A percentile compares a stretch with the other conserved stretches of the same genome.
phyloP scores from a whole-genome alignment of 2,797 vertebrate species.

The Pantherophis vulpinus region DNA sequence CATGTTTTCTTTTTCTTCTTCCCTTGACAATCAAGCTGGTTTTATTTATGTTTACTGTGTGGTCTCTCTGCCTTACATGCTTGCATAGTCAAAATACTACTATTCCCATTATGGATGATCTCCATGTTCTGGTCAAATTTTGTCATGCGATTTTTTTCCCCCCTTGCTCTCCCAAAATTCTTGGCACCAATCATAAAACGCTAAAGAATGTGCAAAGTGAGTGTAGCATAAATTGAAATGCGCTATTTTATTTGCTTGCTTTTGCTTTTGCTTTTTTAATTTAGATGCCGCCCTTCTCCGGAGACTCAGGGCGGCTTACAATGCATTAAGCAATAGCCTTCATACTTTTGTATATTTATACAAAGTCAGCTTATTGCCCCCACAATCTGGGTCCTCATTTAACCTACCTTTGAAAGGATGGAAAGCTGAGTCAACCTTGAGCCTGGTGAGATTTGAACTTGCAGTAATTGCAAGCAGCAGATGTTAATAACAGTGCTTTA shows the following conservation, averaged over 20 bases:
- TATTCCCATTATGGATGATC: conserved; percentile 62
- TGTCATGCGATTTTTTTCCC: conserved; percentile 51
- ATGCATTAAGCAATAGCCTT: too few relatives aligned
- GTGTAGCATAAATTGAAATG: conserved; percentile 4
- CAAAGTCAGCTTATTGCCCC: too few relatives aligned
- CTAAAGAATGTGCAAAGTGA: conserved; percentile 29
- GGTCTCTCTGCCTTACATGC: conserved; percentile 55
- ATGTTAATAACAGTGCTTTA: too few relatives aligned
- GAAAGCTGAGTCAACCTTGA: too few relatives aligned
- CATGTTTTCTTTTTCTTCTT: conserved; percentile 13
- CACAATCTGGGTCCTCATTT: too few relatives aligned
- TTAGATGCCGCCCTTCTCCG: too few relatives aligned
- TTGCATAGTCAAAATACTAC: conserved; percentile 55
- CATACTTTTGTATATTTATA: too few relatives aligned
- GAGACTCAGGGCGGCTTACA: too few relatives aligned
- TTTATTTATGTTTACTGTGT: conserved; percentile 65
- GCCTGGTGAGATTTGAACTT: too few relatives aligned
- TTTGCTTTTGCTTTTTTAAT: too few relatives aligned
- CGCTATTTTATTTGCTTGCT: conserved; percentile 9
- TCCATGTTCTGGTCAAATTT: conserved; percentile 58
- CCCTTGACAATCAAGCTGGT: conserved; percentile 60
- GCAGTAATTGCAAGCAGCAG: too few relatives aligned
- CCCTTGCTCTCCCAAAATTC: conserved; percentile 43
- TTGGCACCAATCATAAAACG: conserved; percentile 39
- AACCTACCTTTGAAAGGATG: too few relatives aligned